phyloP scores from a whole-genome alignment of 2,888 invertebrate species.

The Bruchidius siliquastri region DNA sequence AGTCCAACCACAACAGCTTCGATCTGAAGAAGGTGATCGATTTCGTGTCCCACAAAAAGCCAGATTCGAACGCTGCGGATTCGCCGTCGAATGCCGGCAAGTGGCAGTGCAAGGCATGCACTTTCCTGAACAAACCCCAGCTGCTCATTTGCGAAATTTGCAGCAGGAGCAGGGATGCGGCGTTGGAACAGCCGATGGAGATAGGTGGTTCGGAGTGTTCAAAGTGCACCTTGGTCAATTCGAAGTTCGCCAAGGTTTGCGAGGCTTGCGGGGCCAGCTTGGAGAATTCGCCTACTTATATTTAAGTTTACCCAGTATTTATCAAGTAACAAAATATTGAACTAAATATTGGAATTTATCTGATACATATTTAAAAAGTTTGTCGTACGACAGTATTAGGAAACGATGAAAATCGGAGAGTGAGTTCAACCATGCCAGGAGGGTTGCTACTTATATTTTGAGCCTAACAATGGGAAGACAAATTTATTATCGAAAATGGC shows the following conservation, averaged over 20 bases:
- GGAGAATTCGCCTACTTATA: slow-evolving; percentile 73
- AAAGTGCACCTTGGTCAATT: slow-evolving; percentile 71
- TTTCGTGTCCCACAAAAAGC: background rate
- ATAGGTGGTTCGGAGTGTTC: slow-evolving; percentile 73
- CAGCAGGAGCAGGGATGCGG: slow-evolving; percentile 50
- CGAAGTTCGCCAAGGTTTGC: slow-evolving; percentile 59
- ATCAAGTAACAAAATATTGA: no score
- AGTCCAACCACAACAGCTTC: slow-evolving; percentile 5
- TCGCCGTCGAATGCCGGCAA: slow-evolving; percentile 2
- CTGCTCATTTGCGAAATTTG: slow-evolving; percentile 71
- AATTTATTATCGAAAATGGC: no score
- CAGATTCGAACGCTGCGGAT: slow-evolving; percentile 8
- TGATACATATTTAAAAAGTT: no score
- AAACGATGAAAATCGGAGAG: no score
- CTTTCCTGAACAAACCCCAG: slow-evolving; percentile 57
- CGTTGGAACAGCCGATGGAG: slow-evolving; percentile 55
- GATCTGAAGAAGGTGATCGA: slow-evolving; percentile 23
- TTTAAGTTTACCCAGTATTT: slow-evolving; percentile 43
- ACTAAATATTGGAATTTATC: no score
- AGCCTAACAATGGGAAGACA: no score
- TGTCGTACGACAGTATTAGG: no score
- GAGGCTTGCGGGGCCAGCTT: slow-evolving; percentile 66
- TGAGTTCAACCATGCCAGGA: no score
- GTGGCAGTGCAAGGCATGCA: slow-evolving; percentile 72
- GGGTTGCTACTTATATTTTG: no score